phyloP scores from a whole-genome alignment of 2,888 invertebrate species.

The Scaptomyza reducta region DNA sequence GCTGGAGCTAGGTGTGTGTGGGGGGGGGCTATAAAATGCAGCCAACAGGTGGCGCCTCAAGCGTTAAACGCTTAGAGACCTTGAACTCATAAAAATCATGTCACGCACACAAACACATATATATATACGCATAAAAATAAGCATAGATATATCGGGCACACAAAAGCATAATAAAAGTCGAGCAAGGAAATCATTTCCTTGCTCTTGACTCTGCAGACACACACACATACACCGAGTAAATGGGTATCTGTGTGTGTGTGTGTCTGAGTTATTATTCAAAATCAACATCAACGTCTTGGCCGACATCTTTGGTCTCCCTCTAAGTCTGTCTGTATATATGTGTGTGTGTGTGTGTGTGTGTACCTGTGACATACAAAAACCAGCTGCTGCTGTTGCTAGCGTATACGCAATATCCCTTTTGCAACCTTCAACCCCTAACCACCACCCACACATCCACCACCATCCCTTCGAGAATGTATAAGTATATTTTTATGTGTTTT shows the following conservation, averaged over 20 bases:
- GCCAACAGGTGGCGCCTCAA: constrained; percentile 71
- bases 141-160: constrained; percentile 23
- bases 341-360: constrained; percentile 32
- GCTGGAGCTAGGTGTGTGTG: constrained; percentile 7
- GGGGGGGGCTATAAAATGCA: constrained; percentile 23
- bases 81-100: constrained; percentile 83
- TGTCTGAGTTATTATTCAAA: constrained; percentile 70
- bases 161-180: constrained; percentile 62
- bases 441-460: background rate
- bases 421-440: background rate
- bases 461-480: constrained; percentile 20
- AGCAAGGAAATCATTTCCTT: constrained; percentile 76
- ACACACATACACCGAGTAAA: constrained; percentile 15
- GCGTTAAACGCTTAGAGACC: constrained; percentile 74
- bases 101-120: constrained; percentile 57
- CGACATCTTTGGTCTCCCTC: constrained; percentile 34
- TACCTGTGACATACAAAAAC: constrained; percentile 60
- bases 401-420: constrained; percentile 68
- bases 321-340: constrained; percentile 20
- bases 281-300: constrained; percentile 60
- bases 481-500: constrained; percentile 69
- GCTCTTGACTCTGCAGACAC: constrained; percentile 60
- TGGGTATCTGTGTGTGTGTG: constrained; percentile 23
- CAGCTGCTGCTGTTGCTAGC: constrained; percentile 43
- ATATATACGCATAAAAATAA: constrained; percentile 11